A percentile compares a stretch with the other conserved stretches of the same genome.
phyloP scores from a whole-genome alignment of 2,888 invertebrate species.

The Orthosia cruda region DNA sequence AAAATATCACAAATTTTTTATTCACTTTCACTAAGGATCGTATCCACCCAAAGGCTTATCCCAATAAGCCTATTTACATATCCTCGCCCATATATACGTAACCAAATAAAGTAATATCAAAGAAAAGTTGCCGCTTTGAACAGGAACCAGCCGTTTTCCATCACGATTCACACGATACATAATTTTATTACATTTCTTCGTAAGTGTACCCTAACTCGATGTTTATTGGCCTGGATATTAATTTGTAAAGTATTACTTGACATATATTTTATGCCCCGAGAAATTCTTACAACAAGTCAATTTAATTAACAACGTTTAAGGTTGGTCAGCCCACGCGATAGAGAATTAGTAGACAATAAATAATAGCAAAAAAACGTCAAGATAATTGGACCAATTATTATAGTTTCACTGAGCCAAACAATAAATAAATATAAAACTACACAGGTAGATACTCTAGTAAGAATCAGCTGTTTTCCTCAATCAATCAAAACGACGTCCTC shows the following conservation, averaged over 20 bases:
- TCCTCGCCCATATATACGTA: slow-evolving; percentile 74
- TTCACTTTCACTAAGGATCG: slow-evolving; percentile 72
- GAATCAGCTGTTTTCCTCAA: slow-evolving; percentile 6
- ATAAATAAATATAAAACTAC: not conserved
- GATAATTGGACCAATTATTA: slow-evolving; percentile 18
- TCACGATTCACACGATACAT: slow-evolving; percentile 76
- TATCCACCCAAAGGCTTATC: slow-evolving; percentile 70
- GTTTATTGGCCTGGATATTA: slow-evolving; percentile 75
- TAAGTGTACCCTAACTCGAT: slow-evolving; percentile 65
- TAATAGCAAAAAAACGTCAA: not conserved
- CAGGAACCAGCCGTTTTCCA: slow-evolving; percentile 72
- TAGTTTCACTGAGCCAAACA: slow-evolving; percentile 9
- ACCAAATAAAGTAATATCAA: slow-evolving; percentile 85
- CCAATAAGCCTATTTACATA: slow-evolving; percentile 78
- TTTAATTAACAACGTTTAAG: slow-evolving; percentile 34
- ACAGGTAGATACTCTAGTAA: not conserved
- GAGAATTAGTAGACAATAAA: not conserved
- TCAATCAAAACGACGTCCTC: slow-evolving; percentile 8
- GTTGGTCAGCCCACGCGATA: slow-evolving; percentile 5
- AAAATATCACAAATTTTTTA: slow-evolving; percentile 68
- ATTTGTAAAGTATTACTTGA: slow-evolving; percentile 69
- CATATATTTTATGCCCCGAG: slow-evolving; percentile 37
- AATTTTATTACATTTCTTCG: slow-evolving; percentile 80
- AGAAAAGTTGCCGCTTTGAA: slow-evolving; percentile 79
- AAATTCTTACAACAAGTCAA: slow-evolving; percentile 21